Conservation (phyloP, 2,888 invertebrate genomes). For the Perdita meconis region DNA sequence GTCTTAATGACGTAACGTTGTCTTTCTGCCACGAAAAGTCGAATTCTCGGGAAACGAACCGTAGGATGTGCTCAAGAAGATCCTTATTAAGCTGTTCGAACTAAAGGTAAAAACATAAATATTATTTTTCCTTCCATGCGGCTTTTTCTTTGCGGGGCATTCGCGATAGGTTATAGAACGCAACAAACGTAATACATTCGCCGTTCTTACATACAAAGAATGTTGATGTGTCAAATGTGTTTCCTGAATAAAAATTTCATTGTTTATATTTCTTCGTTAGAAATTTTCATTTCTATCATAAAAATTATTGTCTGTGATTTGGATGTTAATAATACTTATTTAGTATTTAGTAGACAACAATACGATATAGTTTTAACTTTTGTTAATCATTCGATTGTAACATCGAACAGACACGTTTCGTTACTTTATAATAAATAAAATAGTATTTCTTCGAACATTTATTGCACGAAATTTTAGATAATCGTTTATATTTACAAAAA, state of each 20-base stretch:
- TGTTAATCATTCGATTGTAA: too few species aligned
- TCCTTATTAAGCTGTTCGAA: slow-evolving; percentile 27
- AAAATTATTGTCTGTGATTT: neutral
- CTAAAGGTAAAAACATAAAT: slow-evolving; percentile 38
- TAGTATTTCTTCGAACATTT: too few species aligned
- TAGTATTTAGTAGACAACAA: too few species aligned
- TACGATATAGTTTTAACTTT: too few species aligned
- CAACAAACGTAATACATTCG: neutral
- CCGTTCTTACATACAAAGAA: slow-evolving; percentile 1
- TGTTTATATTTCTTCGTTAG: neutral
- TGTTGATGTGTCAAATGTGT: slow-evolving; percentile 27
- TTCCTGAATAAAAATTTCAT: neutral
- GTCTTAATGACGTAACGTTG: slow-evolving; percentile 77
- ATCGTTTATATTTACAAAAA: too few species aligned
- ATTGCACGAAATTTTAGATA: too few species aligned
- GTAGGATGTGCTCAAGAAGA: slow-evolving; percentile 39
- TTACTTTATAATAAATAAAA: too few species aligned
- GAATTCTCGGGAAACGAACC: slow-evolving; percentile 23
- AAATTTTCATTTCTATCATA: neutral
- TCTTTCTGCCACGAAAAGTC: slow-evolving; percentile 44
- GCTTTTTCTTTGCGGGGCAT: neutral
- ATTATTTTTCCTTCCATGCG: neutral
- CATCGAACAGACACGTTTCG: too few species aligned
- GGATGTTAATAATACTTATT: neutral
- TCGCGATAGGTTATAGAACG: slow-evolving; percentile 37